Base-by-base conservation (phyloP, 2,797 vertebrate species). In the Lepilemur ruficaudatus region DNA sequence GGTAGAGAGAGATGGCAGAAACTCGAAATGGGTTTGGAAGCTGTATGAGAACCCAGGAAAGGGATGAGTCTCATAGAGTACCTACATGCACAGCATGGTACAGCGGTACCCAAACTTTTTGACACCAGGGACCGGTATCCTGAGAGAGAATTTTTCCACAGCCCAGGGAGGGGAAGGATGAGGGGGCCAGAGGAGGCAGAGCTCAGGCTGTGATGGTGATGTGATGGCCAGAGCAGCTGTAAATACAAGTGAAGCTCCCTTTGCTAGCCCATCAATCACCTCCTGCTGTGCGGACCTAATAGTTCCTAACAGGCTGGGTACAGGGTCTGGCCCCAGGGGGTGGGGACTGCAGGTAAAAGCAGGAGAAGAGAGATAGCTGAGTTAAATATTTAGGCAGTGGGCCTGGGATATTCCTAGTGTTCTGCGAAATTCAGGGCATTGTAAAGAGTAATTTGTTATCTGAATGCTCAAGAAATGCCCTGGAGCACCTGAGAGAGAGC, bases 401-500 rank as follows among this genome's bases (percentile, higher is more conserved):
- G 0, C 57, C 32, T 41, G 38, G 32, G 38, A 18, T 10, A 55
- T 5, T 13, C 3, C 63, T 15, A 69, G 13, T 0, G 9, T 32
- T 28, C 32, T 13, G 35, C 52, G 14, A 38, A 84, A 22, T 38
- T 7, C 22, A 65, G 0, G 2, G 52, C 10, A 70, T 4, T 48
- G 9, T 70, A 43, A 35, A 30, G 20, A 48, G 4, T 81, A n/a
- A 43, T 50, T 4, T 61, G 17, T 4, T 30, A 15, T 13, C 9
- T 38, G 17, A n/a, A 52, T 35, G 17, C 9, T 55, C 12, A 59
- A 32, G 4, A 17, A 76, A 84, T 23, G 4, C 11, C 20, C 4
- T 2, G 7, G 9, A n/a, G 5, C 18, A 30, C 32, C 23, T 25
- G 1, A 23, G 20, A 69, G 13, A 4, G 11, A 50, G 5, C 2